phyloP scores from a whole-genome alignment of 2,888 invertebrate genomes.

The Drosophila gaucha region DNA sequence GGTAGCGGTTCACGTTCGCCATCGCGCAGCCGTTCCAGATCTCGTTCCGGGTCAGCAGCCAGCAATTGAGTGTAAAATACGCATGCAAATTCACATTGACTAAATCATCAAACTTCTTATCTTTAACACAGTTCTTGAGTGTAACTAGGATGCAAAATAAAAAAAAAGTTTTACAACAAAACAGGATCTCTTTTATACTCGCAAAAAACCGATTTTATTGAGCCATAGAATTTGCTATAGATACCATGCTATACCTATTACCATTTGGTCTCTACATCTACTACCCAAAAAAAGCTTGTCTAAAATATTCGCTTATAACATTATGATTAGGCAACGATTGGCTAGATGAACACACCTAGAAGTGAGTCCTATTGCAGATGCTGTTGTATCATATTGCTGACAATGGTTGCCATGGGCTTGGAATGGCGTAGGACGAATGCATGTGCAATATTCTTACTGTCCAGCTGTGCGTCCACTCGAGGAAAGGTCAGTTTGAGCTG shows the following conservation, averaged over 20 bases:
- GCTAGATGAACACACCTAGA: conserved; percentile 5
- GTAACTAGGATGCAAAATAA: conserved; percentile 26
- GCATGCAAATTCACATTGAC: neutral
- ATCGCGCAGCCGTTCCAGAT: conserved; percentile 53
- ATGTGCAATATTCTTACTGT: conserved; percentile 88
- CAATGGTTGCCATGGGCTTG: conserved; percentile 86
- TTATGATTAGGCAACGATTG: conserved; percentile 53
- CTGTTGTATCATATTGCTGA: conserved; percentile 82
- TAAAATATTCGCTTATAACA: conserved; percentile 10
- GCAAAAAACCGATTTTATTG: conserved; percentile 4
- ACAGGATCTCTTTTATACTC: neutral
- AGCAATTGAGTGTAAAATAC: conserved; percentile 46
- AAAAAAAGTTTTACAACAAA: conserved; percentile 18
- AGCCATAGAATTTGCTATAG: conserved; percentile 3
- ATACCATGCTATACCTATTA: neutral
- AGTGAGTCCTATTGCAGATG: conserved; percentile 38
- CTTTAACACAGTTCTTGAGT: neutral
- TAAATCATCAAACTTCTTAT: conserved; percentile 4
- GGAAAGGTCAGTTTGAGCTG: conserved; percentile 88
- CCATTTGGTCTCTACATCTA: neutral
- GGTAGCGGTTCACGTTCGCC: conserved; percentile 76
- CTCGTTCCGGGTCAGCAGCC: conserved; percentile 62
- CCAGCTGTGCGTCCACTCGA: conserved; percentile 87
- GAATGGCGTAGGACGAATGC: conserved; percentile 91
- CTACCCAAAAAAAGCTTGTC: neutral